Evolutionary conservation across 2,888 invertebrate species (phyloP), one percentile per base, ranked within the genome.

Genomic region (Erebia palarica): DNA sequence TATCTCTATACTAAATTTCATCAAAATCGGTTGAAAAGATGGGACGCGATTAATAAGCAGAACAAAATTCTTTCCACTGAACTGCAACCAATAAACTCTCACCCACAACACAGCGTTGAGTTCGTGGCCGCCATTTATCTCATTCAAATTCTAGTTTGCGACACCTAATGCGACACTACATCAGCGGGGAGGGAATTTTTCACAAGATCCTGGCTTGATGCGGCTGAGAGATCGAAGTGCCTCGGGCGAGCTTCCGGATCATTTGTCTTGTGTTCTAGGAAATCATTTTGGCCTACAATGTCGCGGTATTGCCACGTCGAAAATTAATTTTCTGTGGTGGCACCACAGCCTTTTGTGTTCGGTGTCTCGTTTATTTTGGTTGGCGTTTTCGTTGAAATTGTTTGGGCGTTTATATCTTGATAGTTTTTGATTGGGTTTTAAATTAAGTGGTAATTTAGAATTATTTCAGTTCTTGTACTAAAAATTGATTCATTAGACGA

Each of bases 111-210:
- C 59, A 53, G 65, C 66, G 68, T 49, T 57, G 68, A 74, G 68
- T 67, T 68, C 63, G 76, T 67, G 63, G 44, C 69, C 66, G 83
- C 84, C 87, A 87, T 90, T 88, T 87, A 82, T 91, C 89, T 89
- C 88, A 90, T 89, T 90, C 89, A 90, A 91, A 91, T 85, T 82
- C 83, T 84, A 82, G 83, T 90, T 90, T 90, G 86, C 81, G 86
- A 81, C 83, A 83, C 82, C 84, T 86, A 89, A 89, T 86, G 85
- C 85, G 82, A 75, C 80, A 73, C 77, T 82, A 83, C 81, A 83
- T 85, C 86, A 84, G 73, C 42, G 61, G 65, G 55, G 78, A 76
- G 75, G 75, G 81, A 82, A 88, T 88, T 89, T 88, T 87, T 87
- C 88, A 84, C 76, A 74, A 78, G 68, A 66, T 75, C 73, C 69